phyloP scores from a whole-genome alignment of 2,888 invertebrate genomes.

The Azorinus chamasolen region DNA sequence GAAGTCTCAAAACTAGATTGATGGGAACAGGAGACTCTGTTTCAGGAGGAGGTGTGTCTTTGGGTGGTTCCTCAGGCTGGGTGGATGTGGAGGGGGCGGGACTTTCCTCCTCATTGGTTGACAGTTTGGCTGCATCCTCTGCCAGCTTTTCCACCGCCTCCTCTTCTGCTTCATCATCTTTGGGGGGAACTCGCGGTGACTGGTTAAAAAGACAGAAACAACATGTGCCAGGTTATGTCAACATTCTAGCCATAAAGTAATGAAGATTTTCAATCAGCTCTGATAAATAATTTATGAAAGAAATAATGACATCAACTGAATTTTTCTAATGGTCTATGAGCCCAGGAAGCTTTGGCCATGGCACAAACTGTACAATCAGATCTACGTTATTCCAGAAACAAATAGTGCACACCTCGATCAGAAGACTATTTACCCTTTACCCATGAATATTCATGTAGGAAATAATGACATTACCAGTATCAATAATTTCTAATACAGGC shows the following conservation, averaged over 20 bases:
- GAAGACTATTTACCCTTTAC: no score
- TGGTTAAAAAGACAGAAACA: conserved; percentile 4
- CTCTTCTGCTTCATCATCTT: conserved; percentile 37
- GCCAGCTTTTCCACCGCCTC: conserved; percentile 52
- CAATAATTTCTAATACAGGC: no score
- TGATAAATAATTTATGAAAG: no score
- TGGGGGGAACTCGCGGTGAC: conserved; percentile 33
- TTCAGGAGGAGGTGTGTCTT: conserved; percentile 1
- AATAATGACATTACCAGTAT: no score
- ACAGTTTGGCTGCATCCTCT: conserved; percentile 40
- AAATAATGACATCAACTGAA: no score
- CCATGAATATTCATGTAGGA: no score
- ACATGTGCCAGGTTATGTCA: not conserved
- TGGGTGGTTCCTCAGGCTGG: conserved; percentile 2
- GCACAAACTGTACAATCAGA: no score
- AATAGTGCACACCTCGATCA: no score
- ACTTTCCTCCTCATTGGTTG: conserved; percentile 6
- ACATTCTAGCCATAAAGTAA: not conserved
- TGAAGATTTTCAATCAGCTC: no score
- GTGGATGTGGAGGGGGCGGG: not conserved
- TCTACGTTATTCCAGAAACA: no score
- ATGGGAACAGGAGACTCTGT: conserved; percentile 57
- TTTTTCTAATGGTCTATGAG: no score
- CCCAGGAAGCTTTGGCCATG: no score
- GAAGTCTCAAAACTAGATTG: conserved; percentile 80